Conservation (phyloP, 2,797 vertebrate species). For the Melanotaenia trifasciata region DNA sequence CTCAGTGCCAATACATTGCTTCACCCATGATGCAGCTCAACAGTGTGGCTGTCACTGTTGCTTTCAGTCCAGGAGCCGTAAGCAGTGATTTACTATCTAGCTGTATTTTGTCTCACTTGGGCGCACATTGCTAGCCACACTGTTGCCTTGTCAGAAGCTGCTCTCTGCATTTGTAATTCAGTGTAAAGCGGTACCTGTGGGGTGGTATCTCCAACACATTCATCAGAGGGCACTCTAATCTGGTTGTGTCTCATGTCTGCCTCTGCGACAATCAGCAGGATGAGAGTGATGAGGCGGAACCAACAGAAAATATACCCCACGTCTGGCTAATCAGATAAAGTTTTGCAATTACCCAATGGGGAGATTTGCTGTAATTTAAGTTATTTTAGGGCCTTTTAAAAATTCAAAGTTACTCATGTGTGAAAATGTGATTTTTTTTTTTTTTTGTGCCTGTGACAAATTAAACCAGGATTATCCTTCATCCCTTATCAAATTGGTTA, state of each 20-base stretch:
- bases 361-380: slow-evolving; percentile 51
- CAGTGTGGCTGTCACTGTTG: slow-evolving; percentile 57
- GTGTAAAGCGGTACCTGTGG: slow-evolving; percentile 57
- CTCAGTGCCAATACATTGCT: slow-evolving; percentile 62
- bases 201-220: slow-evolving; percentile 61
- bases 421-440: slow-evolving; percentile 22
- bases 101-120: slow-evolving; percentile 75
- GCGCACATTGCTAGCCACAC: slow-evolving; percentile 64
- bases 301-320: slow-evolving; percentile 42
- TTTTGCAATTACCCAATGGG: slow-evolving; percentile 54
- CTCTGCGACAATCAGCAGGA: slow-evolving; percentile 48
- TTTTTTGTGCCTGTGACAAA: slow-evolving; percentile 13
- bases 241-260: slow-evolving; percentile 38
- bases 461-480: slow-evolving; percentile 17
- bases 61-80: slow-evolving; percentile 58
- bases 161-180: slow-evolving; percentile 69
- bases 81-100: slow-evolving; percentile 79
- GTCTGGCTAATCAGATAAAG: slow-evolving; percentile 59
- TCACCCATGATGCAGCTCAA: slow-evolving; percentile 59
- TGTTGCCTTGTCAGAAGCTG: slow-evolving; percentile 62
- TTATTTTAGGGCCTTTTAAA: slow-evolving; percentile 31
- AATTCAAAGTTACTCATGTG: slow-evolving; percentile 28
- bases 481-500: slow-evolving; percentile 5
- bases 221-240: slow-evolving; percentile 61
- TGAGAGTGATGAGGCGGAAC: slow-evolving; percentile 66